Conservation (phyloP, 2,797 vertebrate species). For the Notoglanidium macrostoma region DNA sequence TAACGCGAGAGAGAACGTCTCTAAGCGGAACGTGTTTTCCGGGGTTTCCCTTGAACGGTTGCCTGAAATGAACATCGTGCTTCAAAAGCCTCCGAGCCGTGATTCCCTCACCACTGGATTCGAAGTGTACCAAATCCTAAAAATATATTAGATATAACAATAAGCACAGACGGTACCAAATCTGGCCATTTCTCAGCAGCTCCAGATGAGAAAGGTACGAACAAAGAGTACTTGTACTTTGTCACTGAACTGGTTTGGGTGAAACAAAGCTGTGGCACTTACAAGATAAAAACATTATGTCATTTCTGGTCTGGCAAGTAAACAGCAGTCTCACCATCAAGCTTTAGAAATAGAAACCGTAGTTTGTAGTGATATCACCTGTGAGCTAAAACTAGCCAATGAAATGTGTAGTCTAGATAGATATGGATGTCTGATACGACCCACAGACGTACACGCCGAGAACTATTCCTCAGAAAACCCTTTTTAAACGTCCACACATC, state of each 20-base stretch:
- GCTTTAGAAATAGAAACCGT: not conserved
- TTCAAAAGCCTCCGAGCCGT: not conserved
- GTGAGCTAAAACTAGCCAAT: not conserved
- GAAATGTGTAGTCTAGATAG: not conserved
- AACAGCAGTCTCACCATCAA: not conserved
- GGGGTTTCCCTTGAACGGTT: not conserved
- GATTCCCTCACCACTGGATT: not conserved
- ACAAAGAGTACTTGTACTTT: no score
- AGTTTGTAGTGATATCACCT: not conserved
- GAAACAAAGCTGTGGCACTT: not conserved
- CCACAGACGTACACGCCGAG: not conserved
- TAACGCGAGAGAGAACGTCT: not conserved
- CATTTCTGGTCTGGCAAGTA: not conserved
- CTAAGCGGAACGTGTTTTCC: no score
- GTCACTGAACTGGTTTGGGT: not conserved
- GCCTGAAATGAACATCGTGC: not conserved
- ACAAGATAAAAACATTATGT: not conserved
- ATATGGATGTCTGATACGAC: not conserved
- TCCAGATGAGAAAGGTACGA: no score
- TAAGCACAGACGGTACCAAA: not conserved
- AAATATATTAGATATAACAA: no score
- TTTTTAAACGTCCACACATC: not conserved
- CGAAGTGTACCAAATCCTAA: not conserved
- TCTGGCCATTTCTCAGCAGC: not conserved
- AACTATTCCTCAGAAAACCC: not conserved